These are phyloP conservation scores for Falcunculus frontatus DNA, from an alignment of 2,113 vertebrate genomes.

Conservation along the genomic window DNA sequence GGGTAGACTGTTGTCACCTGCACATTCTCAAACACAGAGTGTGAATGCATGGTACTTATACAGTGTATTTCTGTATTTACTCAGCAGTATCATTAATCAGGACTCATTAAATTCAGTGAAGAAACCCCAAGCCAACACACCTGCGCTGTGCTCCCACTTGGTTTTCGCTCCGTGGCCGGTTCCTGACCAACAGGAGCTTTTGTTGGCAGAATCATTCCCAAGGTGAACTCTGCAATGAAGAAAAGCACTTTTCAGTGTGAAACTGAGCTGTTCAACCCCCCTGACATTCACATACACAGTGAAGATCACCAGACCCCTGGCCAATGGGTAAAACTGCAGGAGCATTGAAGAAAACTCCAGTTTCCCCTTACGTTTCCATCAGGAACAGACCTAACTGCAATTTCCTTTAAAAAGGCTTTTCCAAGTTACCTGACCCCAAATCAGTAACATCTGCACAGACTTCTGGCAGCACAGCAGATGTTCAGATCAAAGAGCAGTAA, in stretches of 20 bases:
- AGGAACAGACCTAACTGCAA: not conserved
- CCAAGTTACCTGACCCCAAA: not conserved
- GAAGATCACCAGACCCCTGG: not conserved
- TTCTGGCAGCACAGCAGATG: not conserved
- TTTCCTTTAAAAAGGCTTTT: not conserved
- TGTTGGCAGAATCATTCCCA: conserved; percentile 72
- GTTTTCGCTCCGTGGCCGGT: not conserved
- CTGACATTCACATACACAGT: not conserved
- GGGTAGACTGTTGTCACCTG: not conserved
- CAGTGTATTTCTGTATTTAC: not conserved
- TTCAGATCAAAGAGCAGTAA: not conserved
- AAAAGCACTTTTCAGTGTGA: not conserved
- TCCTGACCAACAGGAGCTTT: conserved; percentile 44
- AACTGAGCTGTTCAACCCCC: not conserved
- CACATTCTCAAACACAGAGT: not conserved
- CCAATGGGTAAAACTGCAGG: not conserved
- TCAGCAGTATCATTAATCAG: not conserved
- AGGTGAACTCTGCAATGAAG: conserved; percentile 65
- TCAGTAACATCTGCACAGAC: not conserved
- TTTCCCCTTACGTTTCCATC: accelerated
- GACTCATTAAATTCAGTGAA: not conserved
- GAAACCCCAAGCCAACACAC: not conserved
- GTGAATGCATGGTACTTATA: accelerated
- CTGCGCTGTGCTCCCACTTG: not conserved
- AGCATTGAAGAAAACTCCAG: not conserved